Percentiles rank a stretch among this genome's conserved stretches.
Evolutionary conservation across 2,888 invertebrate genomes (phyloP).

Genomic region (Thumatha senex): DNA sequence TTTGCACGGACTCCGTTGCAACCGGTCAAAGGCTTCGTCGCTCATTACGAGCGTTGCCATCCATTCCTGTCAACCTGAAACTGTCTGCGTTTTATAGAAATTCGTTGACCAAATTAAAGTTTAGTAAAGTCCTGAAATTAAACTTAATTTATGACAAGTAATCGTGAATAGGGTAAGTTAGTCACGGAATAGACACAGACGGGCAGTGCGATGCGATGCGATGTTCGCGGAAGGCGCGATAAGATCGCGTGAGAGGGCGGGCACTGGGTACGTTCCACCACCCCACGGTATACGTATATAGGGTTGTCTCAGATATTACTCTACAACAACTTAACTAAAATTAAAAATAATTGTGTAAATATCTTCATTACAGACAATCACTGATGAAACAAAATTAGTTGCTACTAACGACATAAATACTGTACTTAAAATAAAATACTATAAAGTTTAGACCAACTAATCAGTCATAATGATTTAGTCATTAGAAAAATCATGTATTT

Average conservation of each 20-base stretch:
- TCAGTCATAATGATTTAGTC: too few relatives aligned
- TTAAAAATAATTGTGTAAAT: not conserved
- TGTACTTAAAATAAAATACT: too few relatives aligned
- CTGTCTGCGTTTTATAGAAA: constrained; percentile 48
- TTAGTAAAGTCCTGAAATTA: constrained; percentile 40
- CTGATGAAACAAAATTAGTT: too few relatives aligned
- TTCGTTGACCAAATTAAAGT: constrained; percentile 42
- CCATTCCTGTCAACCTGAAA: constrained; percentile 55
- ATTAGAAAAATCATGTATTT: too few relatives aligned
- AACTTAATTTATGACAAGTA: constrained; percentile 63
- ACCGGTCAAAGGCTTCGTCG: constrained; percentile 78
- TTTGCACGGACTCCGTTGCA: constrained; percentile 63
- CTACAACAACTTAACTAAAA: not conserved
- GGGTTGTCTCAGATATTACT: constrained; percentile 36
- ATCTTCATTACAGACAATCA: too few relatives aligned
- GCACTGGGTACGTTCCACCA: constrained; percentile 57
- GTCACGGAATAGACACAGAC: constrained; percentile 72
- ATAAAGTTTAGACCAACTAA: not conserved
- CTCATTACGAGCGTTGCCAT: constrained; percentile 72
- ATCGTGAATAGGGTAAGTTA: constrained; percentile 59
- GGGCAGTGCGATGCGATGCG: constrained; percentile 73
- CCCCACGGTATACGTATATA: constrained; percentile 48
- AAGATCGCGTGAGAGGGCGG: constrained; percentile 79
- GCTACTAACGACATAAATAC: too few relatives aligned
- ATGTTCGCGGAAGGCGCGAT: constrained; percentile 80